Evolutionary conservation across 1,140 invertebrate species (phyloP).

Genomic region (Drosophila lowei): DNA sequence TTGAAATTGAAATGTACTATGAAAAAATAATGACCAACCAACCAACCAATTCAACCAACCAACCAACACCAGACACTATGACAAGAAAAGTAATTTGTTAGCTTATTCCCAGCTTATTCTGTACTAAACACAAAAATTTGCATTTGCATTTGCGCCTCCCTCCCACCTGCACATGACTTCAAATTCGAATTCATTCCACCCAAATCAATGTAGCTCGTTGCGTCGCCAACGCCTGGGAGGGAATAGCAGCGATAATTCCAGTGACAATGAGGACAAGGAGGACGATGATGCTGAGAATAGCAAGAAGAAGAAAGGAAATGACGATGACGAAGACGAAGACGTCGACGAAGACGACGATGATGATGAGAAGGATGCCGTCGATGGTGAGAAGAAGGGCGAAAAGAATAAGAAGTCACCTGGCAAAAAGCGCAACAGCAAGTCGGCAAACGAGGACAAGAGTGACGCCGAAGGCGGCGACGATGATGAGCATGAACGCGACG

Average conservation of each 20-base stretch:
- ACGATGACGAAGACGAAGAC: constrained; percentile 43
- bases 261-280: constrained; percentile 73
- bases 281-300: constrained; percentile 56
- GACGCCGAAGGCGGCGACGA: constrained; percentile 82
- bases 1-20: constrained; percentile 10
- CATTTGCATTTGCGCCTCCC: constrained; percentile 61
- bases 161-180: constrained; percentile 44
- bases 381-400: constrained; percentile 57
- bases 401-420: constrained; percentile 58
- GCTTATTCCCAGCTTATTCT: constrained; percentile 29
- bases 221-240: constrained; percentile 74
- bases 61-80: constrained; percentile 24
- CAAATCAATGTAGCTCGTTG: constrained; percentile 70
- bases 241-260: constrained; percentile 74
- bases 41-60: too few relatives aligned
- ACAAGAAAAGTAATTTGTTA: constrained; percentile 28
- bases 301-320: constrained; percentile 67
- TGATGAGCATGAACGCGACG: constrained; percentile 82
- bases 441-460: constrained; percentile 70
- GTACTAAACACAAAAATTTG: constrained; percentile 32
- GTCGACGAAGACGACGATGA: constrained; percentile 51
- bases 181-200: constrained; percentile 66
- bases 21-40: constrained; percentile 9
- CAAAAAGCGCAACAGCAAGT: constrained; percentile 64
- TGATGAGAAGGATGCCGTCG: constrained; percentile 48